These are phyloP conservation scores for Branchipolynoe longqiensis DNA, from an alignment of 2,888 invertebrate species.

Conservation along the genomic window DNA sequence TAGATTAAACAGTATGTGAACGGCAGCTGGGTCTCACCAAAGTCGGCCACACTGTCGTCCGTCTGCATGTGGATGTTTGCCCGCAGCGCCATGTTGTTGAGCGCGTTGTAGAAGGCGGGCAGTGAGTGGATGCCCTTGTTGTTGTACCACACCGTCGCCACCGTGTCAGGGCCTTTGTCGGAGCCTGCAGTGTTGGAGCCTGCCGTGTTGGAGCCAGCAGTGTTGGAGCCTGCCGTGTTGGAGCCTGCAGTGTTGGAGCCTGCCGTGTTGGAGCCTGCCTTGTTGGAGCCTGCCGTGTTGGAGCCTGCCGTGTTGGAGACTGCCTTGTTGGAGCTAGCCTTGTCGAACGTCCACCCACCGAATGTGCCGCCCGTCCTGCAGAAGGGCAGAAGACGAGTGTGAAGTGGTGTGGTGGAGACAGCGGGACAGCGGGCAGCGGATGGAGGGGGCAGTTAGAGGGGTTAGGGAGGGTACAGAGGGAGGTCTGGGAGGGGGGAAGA, in stretches of 20 bases:
- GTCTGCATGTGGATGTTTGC: slow-evolving; percentile 66
- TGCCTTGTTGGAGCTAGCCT: not conserved
- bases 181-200: not conserved
- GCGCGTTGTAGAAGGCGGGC: slow-evolving; percentile 81
- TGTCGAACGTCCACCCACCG: slow-evolving; percentile 32
- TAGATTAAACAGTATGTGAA: too few species aligned
- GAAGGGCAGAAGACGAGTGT: not conserved
- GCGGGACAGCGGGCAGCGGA: too few species aligned
- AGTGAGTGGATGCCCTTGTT: slow-evolving; percentile 82
- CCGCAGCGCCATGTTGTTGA: slow-evolving; percentile 81
- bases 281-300: not conserved
- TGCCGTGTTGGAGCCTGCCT: not conserved
- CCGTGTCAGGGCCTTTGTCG: slow-evolving; percentile 17
- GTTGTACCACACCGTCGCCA: slow-evolving; percentile 81
- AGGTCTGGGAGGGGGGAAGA: too few species aligned
- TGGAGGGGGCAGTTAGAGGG: too few species aligned
- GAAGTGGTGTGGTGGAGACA: too few species aligned
- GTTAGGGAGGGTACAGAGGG: too few species aligned
- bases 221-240: slow-evolving; percentile 56
- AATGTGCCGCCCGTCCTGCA: not conserved
- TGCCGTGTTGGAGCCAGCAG: not conserved
- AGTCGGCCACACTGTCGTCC: slow-evolving; percentile 68
- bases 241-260: not conserved
- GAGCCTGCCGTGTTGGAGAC: slow-evolving; percentile 50
- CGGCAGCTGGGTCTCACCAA: slow-evolving; percentile 75